Evolutionary conservation across 2,113 vertebrate species (phyloP), one percentile per base, ranked within the genome.

Genomic region (Rhinoptilus africanus): DNA sequence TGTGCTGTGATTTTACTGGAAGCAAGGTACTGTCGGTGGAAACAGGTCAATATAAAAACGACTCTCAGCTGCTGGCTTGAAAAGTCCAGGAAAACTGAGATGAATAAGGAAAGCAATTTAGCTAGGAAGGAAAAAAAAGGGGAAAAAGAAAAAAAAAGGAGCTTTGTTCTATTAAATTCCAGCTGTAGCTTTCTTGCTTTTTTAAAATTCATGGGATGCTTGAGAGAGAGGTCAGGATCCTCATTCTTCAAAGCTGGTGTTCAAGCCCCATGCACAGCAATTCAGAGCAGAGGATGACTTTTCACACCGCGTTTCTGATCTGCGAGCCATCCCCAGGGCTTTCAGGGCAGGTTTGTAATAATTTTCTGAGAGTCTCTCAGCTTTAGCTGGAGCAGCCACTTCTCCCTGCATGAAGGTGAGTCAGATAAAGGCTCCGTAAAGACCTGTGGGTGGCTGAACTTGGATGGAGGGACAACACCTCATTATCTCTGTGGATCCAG

Each of bases 1-100:
- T 68, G 78, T 35, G 69, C 85, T 91, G 78, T 71, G 85, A 84
- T 93, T 93, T 94, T 72, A 84, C 86, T 93, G 87, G 82, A 85
- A 90, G 88, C 34, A 92, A 97, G 76, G 84, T 82, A 77, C 68
- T 68, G 63, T 48, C 18, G 0, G 57, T 91, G 56, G 83, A 90
- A 88, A 88, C 45, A n/a, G 66, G 47, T 93, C 84, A 41, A 18
- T 85, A 45, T n/a, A 19, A 92, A 93, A 95, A 87, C 2, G 18
- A 51, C 43, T 79, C 47, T 56, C 14, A 3, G 32, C 28, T 82
- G 51, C 50, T 53, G 39, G 27, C 20, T 26, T 83, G 68, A 76
- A 95, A 93, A 80, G 24, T 77, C 85, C n/a, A 34, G 67, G 76
- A 78, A 92, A 94, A 68, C 5, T 41, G 20, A 53, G 15, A 75